Base-by-base conservation (phyloP, 23 tunicate species). In the Halocynthia roretzi region DNA sequence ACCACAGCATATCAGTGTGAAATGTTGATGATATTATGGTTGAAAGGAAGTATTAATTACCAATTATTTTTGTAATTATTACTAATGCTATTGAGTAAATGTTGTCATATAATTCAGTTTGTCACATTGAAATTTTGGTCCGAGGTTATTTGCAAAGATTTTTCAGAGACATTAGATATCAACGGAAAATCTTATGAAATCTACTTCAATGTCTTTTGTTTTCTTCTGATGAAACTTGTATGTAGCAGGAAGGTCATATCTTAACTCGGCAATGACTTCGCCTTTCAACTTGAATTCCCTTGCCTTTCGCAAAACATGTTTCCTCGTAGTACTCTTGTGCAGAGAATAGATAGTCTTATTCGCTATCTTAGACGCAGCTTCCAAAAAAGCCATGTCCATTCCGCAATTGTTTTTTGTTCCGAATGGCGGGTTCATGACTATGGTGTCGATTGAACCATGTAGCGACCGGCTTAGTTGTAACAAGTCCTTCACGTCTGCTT, bases 131-230 rank as follows among this genome's bases (percentile, higher is more conserved):
- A n/a, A n/a, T n/a, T n/a, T n/a, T n/a, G n/a, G n/a, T n/a, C n/a
- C n/a, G n/a, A n/a, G n/a, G n/a, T n/a, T n/a, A n/a, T n/a, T n/a
- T n/a, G n/a, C n/a, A n/a, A n/a, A n/a, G n/a, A n/a, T n/a, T n/a
- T n/a, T n/a, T n/a, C n/a, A n/a, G n/a, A n/a, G n/a, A n/a, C 44
- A 31, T 31, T 31, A 31, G 44, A 31, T 31, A 31, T 1, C 49
- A 15, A 83, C 18, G 8, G 86, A 53, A 68, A 87, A 87, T 14
- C 93, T 54, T 8, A 87, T 87, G 22, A 90, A 90, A 76, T 90
- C 96, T 60, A 90, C 96, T 69, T 80, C 81, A 49, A 90, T 90
- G 67, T 90, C 96, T 69, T 90, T 90, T 14, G 84, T 63, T 63
- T 80, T 66, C 60, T 67, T 74, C 52, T 90, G 85, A 68, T 90